Evolutionary conservation across 2,113 vertebrate species (phyloP), one percentile per base, ranked within the genome.

Genomic region (Rana temporaria): DNA sequence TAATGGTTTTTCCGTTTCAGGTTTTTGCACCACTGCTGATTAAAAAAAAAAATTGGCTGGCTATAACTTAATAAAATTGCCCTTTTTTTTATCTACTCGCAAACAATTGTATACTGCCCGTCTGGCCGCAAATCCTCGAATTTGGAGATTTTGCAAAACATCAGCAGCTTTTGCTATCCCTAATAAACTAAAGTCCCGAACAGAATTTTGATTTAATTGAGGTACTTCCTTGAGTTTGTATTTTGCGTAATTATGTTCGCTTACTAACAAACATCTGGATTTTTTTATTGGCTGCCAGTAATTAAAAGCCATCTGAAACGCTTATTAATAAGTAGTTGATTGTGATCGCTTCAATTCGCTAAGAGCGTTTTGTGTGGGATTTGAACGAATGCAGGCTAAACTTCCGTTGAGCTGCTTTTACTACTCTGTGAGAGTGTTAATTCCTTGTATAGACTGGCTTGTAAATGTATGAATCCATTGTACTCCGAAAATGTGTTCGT

Each of bases 391-490:
- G 11, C 53, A 64, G 65, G 64, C 71, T 59, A 83, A 83, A 76
- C 71, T 48, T 66, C 73, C 71, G 48, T 34, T 42, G 71, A 74
- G 72, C 81, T 59, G n/a, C 30, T 83, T 83, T 83, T 83, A 83
- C 81, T 75, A 55, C 81, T 53, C 53, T 83, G 71, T 72, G 22
- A 83, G 81, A 83, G 81, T 83, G 81, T 76, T 83, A 83, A 83
- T 83, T 83, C 81, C 81, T 83, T 74, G 71, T 83, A 76, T 83
- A 83, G 81, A 83, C 81, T 75, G 81, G 68, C 81, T 83, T 83
- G 81, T 83, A 83, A 83, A 83, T 83, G 81, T 83, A 83, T 83
- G 81, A 83, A 83, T 75, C 81, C 81, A 83, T 83, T 83, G 81
- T 83, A 68, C 81, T 83, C 81, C 42, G 72, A 59, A 83, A 83